Percentiles rank a stretch among this genome's conserved stretches.
Conservation (phyloP, 2,113 vertebrate genomes). For the Phyllostomus discolor region DNA sequence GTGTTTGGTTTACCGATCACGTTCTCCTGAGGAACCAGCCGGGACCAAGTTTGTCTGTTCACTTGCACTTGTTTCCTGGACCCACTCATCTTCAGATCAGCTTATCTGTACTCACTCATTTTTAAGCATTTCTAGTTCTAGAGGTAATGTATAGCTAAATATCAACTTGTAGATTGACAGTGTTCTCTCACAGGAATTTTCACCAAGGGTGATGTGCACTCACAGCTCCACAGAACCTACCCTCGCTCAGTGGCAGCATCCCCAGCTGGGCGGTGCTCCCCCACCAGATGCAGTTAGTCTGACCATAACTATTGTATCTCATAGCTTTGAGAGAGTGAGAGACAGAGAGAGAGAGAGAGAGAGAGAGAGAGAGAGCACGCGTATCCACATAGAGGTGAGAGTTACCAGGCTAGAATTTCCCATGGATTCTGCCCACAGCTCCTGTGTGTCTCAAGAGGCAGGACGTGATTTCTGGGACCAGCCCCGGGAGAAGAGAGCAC, state of each 20-base stretch:
- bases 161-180: not conserved
- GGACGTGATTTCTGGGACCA: not conserved
- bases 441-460: not conserved
- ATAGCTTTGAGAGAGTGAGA: not conserved
- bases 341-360: not conserved
- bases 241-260: not conserved
- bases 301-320: not conserved
- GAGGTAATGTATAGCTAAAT: not conserved
- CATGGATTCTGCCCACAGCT: not conserved
- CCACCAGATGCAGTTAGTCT: not conserved
- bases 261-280: not conserved
- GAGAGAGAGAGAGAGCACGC: not conserved
- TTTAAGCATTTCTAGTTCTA: not conserved
- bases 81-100: conserved; percentile 17
- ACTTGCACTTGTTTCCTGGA: not conserved
- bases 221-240: not conserved
- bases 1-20: not conserved
- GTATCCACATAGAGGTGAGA: not conserved
- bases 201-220: not conserved
- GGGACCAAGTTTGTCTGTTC: not conserved
- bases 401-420: not conserved
- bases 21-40: not conserved
- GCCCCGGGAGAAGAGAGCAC: not conserved
- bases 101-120: not conserved
- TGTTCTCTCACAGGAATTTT: not conserved